phyloP scores from a whole-genome alignment of 2,797 vertebrate genomes.

The Bradypodion pumilum region DNA sequence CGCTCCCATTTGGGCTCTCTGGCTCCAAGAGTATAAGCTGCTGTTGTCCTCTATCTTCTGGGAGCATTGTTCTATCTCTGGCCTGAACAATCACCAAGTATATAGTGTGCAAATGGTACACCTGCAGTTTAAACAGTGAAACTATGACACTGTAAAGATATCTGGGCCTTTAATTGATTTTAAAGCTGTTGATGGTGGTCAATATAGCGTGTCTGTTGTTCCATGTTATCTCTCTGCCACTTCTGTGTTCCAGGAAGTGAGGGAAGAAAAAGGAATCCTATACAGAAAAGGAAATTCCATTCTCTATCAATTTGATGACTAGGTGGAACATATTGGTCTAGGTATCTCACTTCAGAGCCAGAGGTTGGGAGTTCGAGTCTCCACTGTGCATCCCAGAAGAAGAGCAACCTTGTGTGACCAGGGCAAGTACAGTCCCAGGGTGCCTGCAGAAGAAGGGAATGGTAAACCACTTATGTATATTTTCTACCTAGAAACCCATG shows the following conservation, averaged over 20 bases:
- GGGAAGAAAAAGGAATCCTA: neutral
- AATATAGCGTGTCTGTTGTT: neutral
- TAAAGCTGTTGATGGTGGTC: neutral
- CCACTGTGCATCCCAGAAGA: too few species aligned
- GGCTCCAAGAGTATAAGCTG: slow-evolving; percentile 6
- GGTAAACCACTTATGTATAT: too few species aligned
- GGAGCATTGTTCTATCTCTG: slow-evolving; percentile 1
- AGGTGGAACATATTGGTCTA: too few species aligned
- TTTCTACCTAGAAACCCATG: too few species aligned
- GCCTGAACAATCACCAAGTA: slow-evolving; percentile 16
- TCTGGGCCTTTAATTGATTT: neutral
- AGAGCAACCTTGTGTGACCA: too few species aligned
- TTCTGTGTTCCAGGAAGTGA: neutral
- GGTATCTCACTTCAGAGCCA: too few species aligned
- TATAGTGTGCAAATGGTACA: slow-evolving; percentile 30
- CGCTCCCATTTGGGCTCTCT: slow-evolving; percentile 9
- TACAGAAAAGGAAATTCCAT: neutral
- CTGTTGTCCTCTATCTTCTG: neutral
- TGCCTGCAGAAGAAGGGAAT: too few species aligned
- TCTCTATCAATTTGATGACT: neutral
- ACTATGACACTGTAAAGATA: neutral
- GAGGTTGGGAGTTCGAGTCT: too few species aligned
- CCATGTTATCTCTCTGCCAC: neutral
- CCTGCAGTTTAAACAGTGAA: slow-evolving; percentile 29
- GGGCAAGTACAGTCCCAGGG: too few species aligned